phyloP scores from a whole-genome alignment of 35 echinoderm and acorn worm genomes.

The Lytechinus variegatus region DNA sequence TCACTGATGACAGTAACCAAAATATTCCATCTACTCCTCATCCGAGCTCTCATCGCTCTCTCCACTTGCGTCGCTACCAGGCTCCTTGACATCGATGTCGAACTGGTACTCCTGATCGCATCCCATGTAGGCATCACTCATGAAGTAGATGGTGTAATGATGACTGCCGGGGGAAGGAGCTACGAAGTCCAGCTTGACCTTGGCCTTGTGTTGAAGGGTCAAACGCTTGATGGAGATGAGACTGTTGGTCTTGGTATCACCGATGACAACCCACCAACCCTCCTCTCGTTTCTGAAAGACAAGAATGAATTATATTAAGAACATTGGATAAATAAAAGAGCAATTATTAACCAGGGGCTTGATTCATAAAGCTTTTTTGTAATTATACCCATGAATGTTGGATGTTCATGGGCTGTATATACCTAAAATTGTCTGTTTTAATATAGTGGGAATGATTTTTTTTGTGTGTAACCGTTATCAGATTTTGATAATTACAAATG shows the following conservation, averaged over 20 bases:
- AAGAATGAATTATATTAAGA: neutral
- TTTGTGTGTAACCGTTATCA: no score
- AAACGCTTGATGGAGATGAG: conserved; percentile 98
- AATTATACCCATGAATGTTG: no score
- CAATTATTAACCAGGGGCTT: neutral
- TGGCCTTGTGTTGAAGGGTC: conserved; percentile 97
- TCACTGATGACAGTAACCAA: neutral
- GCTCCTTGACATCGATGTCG: conserved; percentile 82
- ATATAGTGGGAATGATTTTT: no score
- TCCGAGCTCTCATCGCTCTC: conserved; percentile 86
- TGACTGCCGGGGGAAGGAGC: conserved; percentile 87
- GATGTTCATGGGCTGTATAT: no score
- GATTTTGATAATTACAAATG: no score
- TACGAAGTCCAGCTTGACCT: conserved; percentile 99
- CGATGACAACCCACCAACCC: conserved; percentile 98
- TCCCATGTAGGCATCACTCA: conserved; percentile 99
- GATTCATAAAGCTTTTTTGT: no score
- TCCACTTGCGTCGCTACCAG: conserved; percentile 72
- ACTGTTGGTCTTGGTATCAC: conserved; percentile 99
- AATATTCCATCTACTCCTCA: conserved; percentile 61
- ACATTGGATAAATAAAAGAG: neutral
- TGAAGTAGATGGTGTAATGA: conserved; percentile 98
- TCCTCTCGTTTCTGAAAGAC: conserved; percentile 88
- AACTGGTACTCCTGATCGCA: conserved; percentile 99
- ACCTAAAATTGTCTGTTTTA: no score